phyloP scores from a whole-genome alignment of 1,140 invertebrate species.

The Acyrthosiphon pisum region DNA sequence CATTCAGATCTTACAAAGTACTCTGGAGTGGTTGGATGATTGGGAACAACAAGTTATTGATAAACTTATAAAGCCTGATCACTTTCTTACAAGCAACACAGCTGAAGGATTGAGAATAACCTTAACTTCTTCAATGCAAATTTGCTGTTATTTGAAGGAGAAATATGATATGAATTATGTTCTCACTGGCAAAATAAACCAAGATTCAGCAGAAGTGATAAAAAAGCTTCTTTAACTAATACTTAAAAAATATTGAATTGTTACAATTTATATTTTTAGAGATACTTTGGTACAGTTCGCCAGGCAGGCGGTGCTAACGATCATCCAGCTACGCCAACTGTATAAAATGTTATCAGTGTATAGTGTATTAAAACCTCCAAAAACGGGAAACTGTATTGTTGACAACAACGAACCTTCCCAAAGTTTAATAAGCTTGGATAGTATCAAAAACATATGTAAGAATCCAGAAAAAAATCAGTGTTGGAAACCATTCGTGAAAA shows the following conservation, averaged over 20 bases:
- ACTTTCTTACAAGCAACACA: too few relatives aligned
- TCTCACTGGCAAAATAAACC: constrained; percentile 22
- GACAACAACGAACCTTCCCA: not conserved
- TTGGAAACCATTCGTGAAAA: too few relatives aligned
- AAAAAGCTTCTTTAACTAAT: not conserved
- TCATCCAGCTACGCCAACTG: constrained; percentile 9
- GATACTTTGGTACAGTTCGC: constrained; percentile 5
- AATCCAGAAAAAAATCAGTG: too few relatives aligned
- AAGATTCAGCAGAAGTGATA: constrained; percentile 2
- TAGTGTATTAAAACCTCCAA: constrained; percentile 30
- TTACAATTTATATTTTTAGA: not conserved
- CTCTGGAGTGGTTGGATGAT: too few relatives aligned
- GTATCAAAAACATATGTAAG: not conserved
- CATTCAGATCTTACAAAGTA: too few relatives aligned
- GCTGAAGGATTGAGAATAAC: too few relatives aligned
- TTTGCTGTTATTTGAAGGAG: not conserved
- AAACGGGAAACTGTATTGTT: not conserved
- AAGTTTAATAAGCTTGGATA: not conserved
- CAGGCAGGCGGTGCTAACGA: too few relatives aligned
- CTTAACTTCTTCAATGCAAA: not conserved
- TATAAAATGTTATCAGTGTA: constrained; percentile 7
- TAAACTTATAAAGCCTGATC: too few relatives aligned
- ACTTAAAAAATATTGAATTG: not conserved
- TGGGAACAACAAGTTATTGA: too few relatives aligned
- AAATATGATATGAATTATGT: constrained; percentile 8